phyloP scores from a whole-genome alignment of 2,113 vertebrate species.

The Cnemophilus loriae region DNA sequence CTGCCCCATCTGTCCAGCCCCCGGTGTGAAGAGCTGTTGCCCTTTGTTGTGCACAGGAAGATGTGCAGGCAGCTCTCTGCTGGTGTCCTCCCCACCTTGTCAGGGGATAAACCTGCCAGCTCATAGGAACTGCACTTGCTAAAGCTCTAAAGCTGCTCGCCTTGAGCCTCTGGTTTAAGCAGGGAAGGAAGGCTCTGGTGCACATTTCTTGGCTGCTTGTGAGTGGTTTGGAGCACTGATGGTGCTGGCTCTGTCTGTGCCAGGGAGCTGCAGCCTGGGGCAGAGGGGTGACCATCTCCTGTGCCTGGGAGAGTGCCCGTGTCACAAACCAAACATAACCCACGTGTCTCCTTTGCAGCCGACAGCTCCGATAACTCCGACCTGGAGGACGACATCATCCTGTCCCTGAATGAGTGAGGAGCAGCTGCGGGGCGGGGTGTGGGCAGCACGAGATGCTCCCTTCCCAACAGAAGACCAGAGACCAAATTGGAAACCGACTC shows the following conservation, averaged over 20 bases:
- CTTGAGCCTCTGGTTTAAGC: not conserved
- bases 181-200: not conserved
- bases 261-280: not conserved
- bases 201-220: not conserved
- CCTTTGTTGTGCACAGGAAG: not conserved
- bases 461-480: slow-evolving; percentile 60
- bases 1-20: not conserved
- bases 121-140: not conserved
- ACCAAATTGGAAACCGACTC: slow-evolving; percentile 57
- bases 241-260: not conserved
- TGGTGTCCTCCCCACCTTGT: not conserved
- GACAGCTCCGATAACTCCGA: slow-evolving; percentile 97
- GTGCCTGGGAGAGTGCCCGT: not conserved
- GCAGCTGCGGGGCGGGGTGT: not conserved
- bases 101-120: not conserved
- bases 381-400: slow-evolving; percentile 97
- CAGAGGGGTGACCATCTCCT: not conserved
- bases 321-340: not conserved
- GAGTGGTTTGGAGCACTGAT: not conserved
- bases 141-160: not conserved
- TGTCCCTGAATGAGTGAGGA: slow-evolving; percentile 83
- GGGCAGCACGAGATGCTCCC: slow-evolving; percentile 14
- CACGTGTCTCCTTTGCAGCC: slow-evolving; percentile 71
- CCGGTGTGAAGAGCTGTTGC: not conserved
- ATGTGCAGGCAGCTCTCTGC: not conserved